A percentile compares a stretch with the other conserved stretches of the same genome.
Conservation (phyloP, 2,797 vertebrate genomes). For the Oryzias dopingdopingensis region DNA sequence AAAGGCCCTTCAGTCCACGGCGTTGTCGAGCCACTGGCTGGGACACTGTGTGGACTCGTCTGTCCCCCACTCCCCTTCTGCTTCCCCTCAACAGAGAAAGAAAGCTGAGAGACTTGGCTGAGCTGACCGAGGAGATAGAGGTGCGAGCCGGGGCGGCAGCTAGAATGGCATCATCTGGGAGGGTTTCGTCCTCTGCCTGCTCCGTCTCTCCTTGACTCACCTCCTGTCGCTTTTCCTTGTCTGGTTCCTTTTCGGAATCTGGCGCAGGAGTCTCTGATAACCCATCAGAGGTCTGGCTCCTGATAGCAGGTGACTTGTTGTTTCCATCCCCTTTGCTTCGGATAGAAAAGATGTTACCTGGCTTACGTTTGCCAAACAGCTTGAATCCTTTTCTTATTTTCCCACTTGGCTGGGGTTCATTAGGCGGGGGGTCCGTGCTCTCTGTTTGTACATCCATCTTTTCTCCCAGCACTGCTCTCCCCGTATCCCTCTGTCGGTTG, state of each 20-base stretch:
- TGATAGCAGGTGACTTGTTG: constrained; percentile 83
- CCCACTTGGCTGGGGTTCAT: constrained; percentile 89
- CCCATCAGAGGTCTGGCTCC: constrained; percentile 87
- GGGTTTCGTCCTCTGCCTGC: constrained; percentile 74
- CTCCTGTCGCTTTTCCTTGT: constrained; percentile 65
- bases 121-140: constrained; percentile 82
- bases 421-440: constrained; percentile 81
- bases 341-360: constrained; percentile 92
- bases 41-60: constrained; percentile 80
- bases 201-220: constrained; percentile 61
- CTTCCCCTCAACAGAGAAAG: constrained; percentile 86
- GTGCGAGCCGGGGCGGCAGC: constrained; percentile 57
- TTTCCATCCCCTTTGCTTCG: constrained; percentile 85
- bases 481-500: constrained; percentile 37
- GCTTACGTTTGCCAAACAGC: constrained; percentile 91
- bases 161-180: constrained; percentile 63
- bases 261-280: constrained; percentile 79
- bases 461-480: constrained; percentile 44
- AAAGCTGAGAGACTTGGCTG: constrained; percentile 90
- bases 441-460: constrained; percentile 94
- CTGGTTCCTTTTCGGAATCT: constrained; percentile 62
- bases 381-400: constrained; percentile 97
- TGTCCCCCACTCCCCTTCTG: constrained; percentile 73
- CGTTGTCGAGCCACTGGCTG: constrained; percentile 84
- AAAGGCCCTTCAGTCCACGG: constrained; percentile 86